Conservation (phyloP, 2,888 invertebrate genomes). For the Lysandra bellargus region DNA sequence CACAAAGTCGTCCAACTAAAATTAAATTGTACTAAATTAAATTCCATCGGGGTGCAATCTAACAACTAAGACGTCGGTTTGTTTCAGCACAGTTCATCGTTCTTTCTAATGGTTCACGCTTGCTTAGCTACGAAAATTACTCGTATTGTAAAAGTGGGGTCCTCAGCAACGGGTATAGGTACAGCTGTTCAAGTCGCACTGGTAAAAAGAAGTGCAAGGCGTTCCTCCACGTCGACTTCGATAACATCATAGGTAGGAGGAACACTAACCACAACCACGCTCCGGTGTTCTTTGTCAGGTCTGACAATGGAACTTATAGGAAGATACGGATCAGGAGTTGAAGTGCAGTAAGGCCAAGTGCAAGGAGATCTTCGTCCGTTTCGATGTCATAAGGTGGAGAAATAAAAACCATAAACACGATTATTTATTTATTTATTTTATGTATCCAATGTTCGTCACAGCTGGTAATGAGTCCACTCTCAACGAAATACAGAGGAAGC, state of each 20-base stretch:
- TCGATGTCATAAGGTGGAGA: neutral
- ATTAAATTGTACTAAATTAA: too few species aligned
- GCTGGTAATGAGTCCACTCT: neutral
- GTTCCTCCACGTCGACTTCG: slow-evolving; percentile 42
- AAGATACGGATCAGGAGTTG: neutral
- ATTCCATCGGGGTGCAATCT: neutral
- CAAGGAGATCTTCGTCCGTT: neutral
- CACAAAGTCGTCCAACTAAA: too few species aligned
- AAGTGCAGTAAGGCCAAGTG: neutral
- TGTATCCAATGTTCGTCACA: too few species aligned
- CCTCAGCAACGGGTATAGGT: slow-evolving; percentile 41
- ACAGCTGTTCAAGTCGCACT: slow-evolving; percentile 44
- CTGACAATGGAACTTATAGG: slow-evolving; percentile 35
- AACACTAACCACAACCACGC: slow-evolving; percentile 45
- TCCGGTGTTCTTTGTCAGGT: slow-evolving; percentile 42
- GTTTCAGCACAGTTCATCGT: slow-evolving; percentile 36
- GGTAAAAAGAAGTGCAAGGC: slow-evolving; percentile 46
- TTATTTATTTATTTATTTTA: too few species aligned
- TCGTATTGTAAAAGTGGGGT: slow-evolving; percentile 43
- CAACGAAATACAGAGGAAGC: neutral
- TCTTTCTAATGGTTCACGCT: slow-evolving; percentile 37
- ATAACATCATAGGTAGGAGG: slow-evolving; percentile 41
- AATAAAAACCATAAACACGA: neutral
- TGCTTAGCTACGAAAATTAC: slow-evolving; percentile 45
- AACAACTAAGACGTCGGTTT: slow-evolving; percentile 16